These are phyloP conservation scores for Kryptopterus vitreolus DNA, from an alignment of 2,797 vertebrate species.

Conservation along the genomic window DNA sequence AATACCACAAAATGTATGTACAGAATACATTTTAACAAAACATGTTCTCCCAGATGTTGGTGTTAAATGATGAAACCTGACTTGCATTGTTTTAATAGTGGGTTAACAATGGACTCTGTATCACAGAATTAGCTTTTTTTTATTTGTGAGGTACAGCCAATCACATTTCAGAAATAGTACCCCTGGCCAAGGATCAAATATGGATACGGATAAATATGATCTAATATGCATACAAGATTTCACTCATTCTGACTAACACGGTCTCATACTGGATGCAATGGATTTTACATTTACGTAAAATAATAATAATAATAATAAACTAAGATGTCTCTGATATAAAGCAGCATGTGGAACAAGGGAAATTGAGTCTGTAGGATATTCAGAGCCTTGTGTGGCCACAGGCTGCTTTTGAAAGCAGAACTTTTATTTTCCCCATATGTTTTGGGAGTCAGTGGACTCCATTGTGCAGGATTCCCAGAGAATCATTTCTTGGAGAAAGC, in stretches of 20 bases:
- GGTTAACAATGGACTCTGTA: not conserved
- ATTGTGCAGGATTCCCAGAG: slow-evolving; percentile 68
- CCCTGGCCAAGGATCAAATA: no score
- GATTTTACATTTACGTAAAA: not conserved
- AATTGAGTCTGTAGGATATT: slow-evolving; percentile 59
- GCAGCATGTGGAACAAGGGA: slow-evolving; percentile 45
- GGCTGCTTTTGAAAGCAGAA: slow-evolving; percentile 74
- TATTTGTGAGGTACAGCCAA: not conserved
- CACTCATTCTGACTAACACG: not conserved
- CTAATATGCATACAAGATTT: not conserved
- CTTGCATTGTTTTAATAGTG: not conserved
- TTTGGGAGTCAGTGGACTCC: slow-evolving; percentile 70
- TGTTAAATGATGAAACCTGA: not conserved
- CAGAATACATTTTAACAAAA: not conserved
- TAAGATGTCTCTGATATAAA: slow-evolving; percentile 38
- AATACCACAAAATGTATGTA: not conserved
- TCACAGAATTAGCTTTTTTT: not conserved
- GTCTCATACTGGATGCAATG: slow-evolving; percentile 6
- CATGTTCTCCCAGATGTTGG: not conserved
- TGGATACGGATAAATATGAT: not conserved
- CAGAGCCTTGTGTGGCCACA: slow-evolving; percentile 69
- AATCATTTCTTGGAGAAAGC: slow-evolving; percentile 64
- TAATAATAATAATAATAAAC: not conserved
- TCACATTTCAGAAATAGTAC: not conserved
- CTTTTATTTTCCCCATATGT: slow-evolving; percentile 83